A percentile compares a stretch with the other conserved stretches of the same genome.
These are phyloP conservation scores for Xerus rutilus DNA, from an alignment of 2,797 vertebrate genomes.

Conservation along the genomic window DNA sequence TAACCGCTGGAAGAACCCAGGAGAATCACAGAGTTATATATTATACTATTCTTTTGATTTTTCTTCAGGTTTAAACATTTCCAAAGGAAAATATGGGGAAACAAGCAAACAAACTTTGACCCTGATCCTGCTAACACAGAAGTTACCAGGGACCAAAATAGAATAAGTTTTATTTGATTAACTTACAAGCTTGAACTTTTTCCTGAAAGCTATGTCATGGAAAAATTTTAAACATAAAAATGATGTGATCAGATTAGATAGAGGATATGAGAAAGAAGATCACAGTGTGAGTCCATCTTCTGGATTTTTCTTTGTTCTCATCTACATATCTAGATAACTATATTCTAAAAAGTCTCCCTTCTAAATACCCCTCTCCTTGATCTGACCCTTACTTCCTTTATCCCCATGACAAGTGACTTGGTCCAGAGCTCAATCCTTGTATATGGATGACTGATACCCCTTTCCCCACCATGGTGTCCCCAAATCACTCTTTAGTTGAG, in stretches of 20 bases:
- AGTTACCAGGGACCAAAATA: not conserved
- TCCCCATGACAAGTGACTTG: not conserved
- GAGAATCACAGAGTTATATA: not conserved
- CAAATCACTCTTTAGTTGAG: slow-evolving; percentile 14
- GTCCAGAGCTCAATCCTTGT: not conserved
- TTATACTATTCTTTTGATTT: not conserved
- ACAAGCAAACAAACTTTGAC: slow-evolving; percentile 41
- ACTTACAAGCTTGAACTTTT: slow-evolving; percentile 16
- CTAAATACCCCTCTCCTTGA: not conserved
- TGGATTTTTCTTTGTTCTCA: not conserved
- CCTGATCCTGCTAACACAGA: slow-evolving; percentile 9
- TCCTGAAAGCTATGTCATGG: slow-evolving; percentile 40
- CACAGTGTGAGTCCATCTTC: not conserved
- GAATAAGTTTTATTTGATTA: slow-evolving; percentile 48
- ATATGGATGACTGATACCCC: not conserved
- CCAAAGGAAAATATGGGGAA: slow-evolving; percentile 34
- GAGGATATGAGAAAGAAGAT: not conserved
- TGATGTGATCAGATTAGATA: not conserved
- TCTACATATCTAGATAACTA: not conserved
- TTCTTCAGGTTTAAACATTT: slow-evolving; percentile 42
- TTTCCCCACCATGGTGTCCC: not conserved
- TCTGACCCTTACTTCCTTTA: not conserved
- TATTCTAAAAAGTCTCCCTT: slow-evolving; percentile 11
- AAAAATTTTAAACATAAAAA: slow-evolving; percentile 48
- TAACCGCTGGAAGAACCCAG: not conserved